Base-by-base conservation (phyloP, 2,113 vertebrate genomes). In the Heterotis niloticus region DNA sequence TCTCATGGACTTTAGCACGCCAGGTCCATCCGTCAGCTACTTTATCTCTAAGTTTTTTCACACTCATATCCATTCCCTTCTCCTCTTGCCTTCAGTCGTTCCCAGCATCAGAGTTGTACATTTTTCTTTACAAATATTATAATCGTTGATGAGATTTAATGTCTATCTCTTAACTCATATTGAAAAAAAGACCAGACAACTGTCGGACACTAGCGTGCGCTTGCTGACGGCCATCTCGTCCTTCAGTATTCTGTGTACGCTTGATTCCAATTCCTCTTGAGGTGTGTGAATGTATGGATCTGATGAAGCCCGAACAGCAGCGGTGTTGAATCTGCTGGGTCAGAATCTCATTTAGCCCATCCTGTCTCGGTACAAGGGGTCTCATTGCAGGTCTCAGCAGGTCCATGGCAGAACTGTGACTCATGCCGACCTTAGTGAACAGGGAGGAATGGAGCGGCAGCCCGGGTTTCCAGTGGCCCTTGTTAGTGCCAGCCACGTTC, bases 281-380 rank as follows among this genome's bases (percentile, higher is more conserved):
- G 17, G 52, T 16, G 29, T 66, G 54, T n/a, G 52, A 23, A n/a
- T 64, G 29, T 44, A 44, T 44, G 34, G 28, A 76, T 76, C 13
- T 64, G 26, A 20, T 67, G 57, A 62, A 75, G 62, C 29, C 13
- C 62, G 74, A 56, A 20, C 26, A 59, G 1, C n/a, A 28, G 26
- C 34, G 28, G 54, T 54, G 34, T 64, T 74, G 70, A 68, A 80
- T 80, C 26, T 80, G 64, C 62, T 4, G 4, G 70, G 51, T 64
- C 18, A 75, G 66, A 66, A 20, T 56, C 34, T 24, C 62, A 24
- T 68, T 29, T 64, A 76, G 64, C 65, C 23, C 44, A 34, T 75
- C 57, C 51, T 54, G 20, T 29, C 60, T 64, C 24, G 24, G 64
- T 29, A 16, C 14, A n/a, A 28, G 34, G 34, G 34, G 34, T 44